Conservation (phyloP, 2,113 vertebrate genomes). For the Ictalurus furcatus region DNA sequence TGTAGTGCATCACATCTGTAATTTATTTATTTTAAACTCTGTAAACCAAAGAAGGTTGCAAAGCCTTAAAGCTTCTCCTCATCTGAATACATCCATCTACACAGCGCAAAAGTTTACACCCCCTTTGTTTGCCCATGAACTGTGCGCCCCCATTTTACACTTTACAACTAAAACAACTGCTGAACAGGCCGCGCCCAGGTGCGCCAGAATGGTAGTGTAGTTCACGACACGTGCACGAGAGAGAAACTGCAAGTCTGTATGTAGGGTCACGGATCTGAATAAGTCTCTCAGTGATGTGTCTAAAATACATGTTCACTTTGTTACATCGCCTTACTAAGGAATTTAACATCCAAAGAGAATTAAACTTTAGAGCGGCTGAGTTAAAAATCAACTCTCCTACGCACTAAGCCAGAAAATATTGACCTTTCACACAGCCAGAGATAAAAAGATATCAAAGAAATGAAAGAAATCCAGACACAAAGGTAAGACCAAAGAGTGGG, state of each 20-base stretch:
- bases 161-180: background rate
- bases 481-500: background rate
- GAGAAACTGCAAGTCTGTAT: background rate
- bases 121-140: background rate
- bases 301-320: too few relatives aligned
- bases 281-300: background rate
- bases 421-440: background rate
- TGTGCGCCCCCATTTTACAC: background rate
- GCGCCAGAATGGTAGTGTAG: background rate
- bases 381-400: background rate
- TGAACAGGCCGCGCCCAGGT: background rate
- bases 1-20: background rate
- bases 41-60: background rate
- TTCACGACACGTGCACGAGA: background rate
- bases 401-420: background rate
- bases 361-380: background rate
- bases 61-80: background rate
- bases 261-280: background rate
- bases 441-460: constrained; percentile 19
- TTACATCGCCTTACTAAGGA: background rate
- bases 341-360: background rate
- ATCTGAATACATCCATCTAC: background rate
- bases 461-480: background rate
- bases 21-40: background rate
- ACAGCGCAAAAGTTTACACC: background rate